Conservation (phyloP, 1,140 invertebrate species). For the Oreohelix idahoensis region DNA sequence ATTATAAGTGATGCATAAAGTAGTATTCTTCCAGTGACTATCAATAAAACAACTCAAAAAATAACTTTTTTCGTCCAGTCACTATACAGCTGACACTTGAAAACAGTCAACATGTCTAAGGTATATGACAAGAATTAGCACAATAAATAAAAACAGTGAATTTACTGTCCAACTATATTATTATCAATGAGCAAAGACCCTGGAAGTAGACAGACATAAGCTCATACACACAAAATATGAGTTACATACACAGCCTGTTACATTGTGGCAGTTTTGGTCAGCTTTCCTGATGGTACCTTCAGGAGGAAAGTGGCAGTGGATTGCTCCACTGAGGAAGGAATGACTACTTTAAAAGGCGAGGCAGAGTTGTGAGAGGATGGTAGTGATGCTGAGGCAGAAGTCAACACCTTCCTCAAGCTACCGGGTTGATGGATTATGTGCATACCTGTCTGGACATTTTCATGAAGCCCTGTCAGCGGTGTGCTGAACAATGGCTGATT, state of each 20-base stretch:
- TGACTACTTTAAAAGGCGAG: constrained; percentile 32
- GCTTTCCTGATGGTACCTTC: constrained; percentile 8
- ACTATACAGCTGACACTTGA: no score
- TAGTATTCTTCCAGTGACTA: no score
- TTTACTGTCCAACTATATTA: no score
- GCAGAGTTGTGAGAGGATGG: constrained; percentile 25
- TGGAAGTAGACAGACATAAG: no score
- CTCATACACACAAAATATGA: no score
- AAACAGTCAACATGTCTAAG: no score
- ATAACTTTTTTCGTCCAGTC: no score
- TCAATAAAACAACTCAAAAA: no score
- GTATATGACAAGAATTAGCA: no score
- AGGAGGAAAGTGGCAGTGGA: neutral
- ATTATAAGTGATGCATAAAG: no score
- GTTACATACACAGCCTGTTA: neutral
- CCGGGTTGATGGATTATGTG: constrained; percentile 11
- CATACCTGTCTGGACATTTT: neutral
- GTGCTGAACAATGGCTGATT: constrained; percentile 4
- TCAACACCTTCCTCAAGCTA: constrained; percentile 27
- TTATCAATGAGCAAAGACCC: no score
- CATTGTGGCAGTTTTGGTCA: constrained; percentile 26
- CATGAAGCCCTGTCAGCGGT: neutral
- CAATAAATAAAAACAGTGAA: no score
- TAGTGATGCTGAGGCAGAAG: neutral
- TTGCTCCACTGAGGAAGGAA: neutral